phyloP scores from a whole-genome alignment of 1,140 invertebrate species.

The Pissodes strobi region DNA sequence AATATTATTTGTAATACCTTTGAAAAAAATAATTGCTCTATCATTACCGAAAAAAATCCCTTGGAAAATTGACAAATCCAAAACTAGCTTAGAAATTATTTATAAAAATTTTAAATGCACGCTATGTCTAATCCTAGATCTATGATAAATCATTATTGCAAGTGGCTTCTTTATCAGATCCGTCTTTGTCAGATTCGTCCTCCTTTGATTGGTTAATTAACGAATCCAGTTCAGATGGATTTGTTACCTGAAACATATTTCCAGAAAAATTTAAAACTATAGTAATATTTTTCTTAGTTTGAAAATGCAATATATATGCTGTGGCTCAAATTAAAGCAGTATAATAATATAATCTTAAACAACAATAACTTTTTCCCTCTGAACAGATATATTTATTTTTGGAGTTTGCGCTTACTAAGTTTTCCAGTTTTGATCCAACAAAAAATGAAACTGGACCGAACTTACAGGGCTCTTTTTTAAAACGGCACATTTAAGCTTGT shows the following conservation, averaged over 20 bases:
- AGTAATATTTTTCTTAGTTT: too few species aligned
- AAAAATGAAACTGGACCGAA: too few species aligned
- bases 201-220: conserved; percentile 42
- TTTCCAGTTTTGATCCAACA: too few species aligned
- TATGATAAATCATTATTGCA: neutral
- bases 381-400: neutral
- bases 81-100: neutral
- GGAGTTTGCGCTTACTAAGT: neutral
- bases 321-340: too few species aligned
- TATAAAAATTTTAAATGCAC: too few species aligned
- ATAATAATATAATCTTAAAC: neutral
- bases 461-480: too few species aligned
- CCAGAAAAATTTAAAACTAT: neutral
- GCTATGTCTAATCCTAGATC: neutral
- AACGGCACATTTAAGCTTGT: too few species aligned
- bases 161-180: conserved; percentile 1
- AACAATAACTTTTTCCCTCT: neutral
- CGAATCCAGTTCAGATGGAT: conserved; percentile 50
- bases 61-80: neutral
- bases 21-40: too few species aligned
- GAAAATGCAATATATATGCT: too few species aligned
- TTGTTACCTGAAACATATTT: conserved; percentile 46
- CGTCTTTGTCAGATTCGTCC: neutral
- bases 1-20: too few species aligned
- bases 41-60: too few species aligned